These are phyloP conservation scores for Geothlypis trichas DNA, from an alignment of 2,113 vertebrate species.

Conservation along the genomic window DNA sequence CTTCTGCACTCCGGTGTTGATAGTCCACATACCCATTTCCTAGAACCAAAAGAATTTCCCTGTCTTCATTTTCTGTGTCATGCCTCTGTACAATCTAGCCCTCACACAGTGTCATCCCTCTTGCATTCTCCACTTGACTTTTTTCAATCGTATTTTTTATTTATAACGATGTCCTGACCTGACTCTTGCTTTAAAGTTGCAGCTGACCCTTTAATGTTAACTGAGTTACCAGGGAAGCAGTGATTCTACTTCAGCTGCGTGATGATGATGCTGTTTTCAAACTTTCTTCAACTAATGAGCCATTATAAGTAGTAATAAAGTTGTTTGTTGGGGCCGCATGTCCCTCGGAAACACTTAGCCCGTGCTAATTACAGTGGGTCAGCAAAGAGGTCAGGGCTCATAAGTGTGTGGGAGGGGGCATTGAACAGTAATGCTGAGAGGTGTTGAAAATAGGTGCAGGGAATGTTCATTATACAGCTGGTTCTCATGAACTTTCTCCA, in stretches of 20 bases:
- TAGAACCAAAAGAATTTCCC: background rate
- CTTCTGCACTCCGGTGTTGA: background rate
- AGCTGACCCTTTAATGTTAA: background rate
- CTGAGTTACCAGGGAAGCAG: background rate
- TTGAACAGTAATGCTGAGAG: background rate
- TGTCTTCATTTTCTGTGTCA: background rate
- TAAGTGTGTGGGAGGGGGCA: background rate
- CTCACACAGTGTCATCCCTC: background rate
- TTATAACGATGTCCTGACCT: background rate
- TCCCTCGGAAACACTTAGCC: background rate
- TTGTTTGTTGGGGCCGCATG: background rate
- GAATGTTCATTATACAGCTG: background rate
- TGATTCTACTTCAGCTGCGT: background rate
- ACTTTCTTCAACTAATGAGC: background rate
- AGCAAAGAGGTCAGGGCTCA: background rate
- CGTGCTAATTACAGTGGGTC: background rate
- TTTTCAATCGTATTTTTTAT: background rate
- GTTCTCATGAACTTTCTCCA: background rate
- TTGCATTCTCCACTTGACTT: background rate
- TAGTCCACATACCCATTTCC: background rate
- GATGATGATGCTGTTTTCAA: background rate
- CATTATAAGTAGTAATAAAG: slow-evolving; percentile 33
- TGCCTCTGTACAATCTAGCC: background rate
- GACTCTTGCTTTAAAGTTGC: background rate
- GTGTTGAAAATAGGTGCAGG: background rate